Conservation (phyloP, 92 coral and sea anemone species). For the Zoanthus solanderi region DNA sequence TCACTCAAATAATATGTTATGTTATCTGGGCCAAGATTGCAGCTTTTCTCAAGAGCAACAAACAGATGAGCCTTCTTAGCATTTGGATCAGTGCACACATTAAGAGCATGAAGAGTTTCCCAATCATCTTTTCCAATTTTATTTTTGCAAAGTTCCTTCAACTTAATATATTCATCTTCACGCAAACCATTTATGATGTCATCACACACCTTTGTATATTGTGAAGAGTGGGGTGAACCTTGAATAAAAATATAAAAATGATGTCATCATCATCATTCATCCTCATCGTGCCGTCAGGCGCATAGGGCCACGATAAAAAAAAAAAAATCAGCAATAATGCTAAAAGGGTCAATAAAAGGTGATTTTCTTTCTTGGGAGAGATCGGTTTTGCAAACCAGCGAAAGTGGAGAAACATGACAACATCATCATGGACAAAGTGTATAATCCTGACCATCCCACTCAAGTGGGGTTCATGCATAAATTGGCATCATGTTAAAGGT, state of each 20-base stretch:
- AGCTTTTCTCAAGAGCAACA: slow-evolving; percentile 13
- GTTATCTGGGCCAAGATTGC: slow-evolving; percentile 36
- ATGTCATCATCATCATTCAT: too few relatives aligned
- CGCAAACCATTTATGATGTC: slow-evolving; percentile 26
- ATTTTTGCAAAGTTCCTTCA: slow-evolving; percentile 19
- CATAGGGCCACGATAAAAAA: too few relatives aligned
- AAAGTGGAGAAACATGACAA: too few relatives aligned
- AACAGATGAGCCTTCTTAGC: not conserved
- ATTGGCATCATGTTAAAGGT: too few relatives aligned
- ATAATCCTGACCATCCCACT: too few relatives aligned
- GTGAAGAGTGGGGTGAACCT: slow-evolving; percentile 4
- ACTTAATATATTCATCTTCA: slow-evolving; percentile 11
- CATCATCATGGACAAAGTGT: too few relatives aligned
- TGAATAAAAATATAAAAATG: not conserved
- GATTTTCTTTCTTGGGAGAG: too few relatives aligned
- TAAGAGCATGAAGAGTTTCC: not conserved
- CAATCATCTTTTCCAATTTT: slow-evolving; percentile 21
- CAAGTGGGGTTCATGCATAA: too few relatives aligned
- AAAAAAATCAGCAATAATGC: too few relatives aligned
- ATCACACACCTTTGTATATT: slow-evolving; percentile 11
- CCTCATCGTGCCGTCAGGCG: too few relatives aligned
- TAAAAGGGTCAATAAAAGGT: too few relatives aligned
- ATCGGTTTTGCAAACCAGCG: too few relatives aligned
- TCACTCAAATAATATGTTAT: slow-evolving; percentile 13
- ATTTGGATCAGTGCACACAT: not conserved